Evolutionary conservation across 1,140 invertebrate species (phyloP).

Genomic region (Muscidifurax raptorellus): DNA sequence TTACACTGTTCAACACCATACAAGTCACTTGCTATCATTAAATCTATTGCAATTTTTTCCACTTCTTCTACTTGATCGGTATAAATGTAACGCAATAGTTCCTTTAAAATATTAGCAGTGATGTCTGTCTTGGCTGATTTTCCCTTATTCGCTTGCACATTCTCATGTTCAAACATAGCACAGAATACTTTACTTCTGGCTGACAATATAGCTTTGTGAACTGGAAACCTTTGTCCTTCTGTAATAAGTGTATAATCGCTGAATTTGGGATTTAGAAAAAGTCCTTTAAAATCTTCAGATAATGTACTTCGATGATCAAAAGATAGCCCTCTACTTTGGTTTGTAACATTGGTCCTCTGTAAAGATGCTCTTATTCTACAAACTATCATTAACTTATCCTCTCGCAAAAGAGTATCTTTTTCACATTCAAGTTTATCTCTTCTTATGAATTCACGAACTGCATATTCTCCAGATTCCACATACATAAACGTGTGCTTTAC

Average conservation of each 20-base stretch:
- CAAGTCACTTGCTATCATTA: constrained; percentile 22
- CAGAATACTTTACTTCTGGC: background rate
- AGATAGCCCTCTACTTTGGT: no score
- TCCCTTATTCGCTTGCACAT: background rate
- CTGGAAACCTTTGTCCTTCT: background rate
- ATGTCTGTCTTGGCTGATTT: background rate
- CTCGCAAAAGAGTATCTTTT: no score
- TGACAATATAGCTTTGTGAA: background rate
- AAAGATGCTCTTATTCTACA: no score
- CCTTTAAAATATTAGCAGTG: background rate
- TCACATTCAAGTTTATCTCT: no score
- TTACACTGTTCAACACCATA: constrained; percentile 33
- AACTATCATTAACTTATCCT: no score
- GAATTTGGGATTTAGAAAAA: constrained; percentile 6
- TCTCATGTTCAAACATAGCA: background rate
- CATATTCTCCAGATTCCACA: no score
- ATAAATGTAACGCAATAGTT: background rate
- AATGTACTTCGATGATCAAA: no score
- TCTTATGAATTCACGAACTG: no score
- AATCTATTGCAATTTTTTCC: constrained; percentile 12
- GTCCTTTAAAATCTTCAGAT: background rate
- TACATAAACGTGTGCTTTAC: no score
- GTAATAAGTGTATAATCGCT: background rate
- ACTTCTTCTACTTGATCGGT: constrained; percentile 20
- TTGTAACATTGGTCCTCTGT: no score